Evolutionary conservation across 2,888 invertebrate species (phyloP), one percentile per base, ranked within the genome.

Genomic region (Drosophila buzzatii): DNA sequence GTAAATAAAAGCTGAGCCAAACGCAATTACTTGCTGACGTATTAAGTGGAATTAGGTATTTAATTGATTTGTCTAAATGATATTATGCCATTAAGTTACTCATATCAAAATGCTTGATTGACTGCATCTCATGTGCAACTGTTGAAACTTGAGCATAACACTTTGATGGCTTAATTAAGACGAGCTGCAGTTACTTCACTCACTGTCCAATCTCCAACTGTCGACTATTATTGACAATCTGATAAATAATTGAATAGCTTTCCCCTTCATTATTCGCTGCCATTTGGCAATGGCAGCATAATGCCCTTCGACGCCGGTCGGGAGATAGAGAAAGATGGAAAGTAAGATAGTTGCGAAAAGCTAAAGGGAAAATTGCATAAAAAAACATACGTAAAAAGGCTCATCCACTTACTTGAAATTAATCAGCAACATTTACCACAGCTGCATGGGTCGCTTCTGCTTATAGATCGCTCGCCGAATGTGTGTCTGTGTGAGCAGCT

Each of bases 341-440:
- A 16, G 41, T 33, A 10, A 27, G 45, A 51, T 31, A 59, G 45
- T 31, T 31, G 39, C 33, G 23, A 33, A 35, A 66, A 56, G 23
- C 18, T 42, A 16, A 47, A 71, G 33, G 35, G 52, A 66, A 44
- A 52, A 35, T 23, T 49, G 18, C 49, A 51, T 51, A 18, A 51
- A 33, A 51, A 76, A 58, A 53, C 62, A 52, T 44, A 44, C 57
- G 72, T 56, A 65, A 69, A 79, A 85, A 52, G 71, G 37, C 69
- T 71, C 81, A 70, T 76, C 73, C 79, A 85, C 85, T 85, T 89
- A 85, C 85, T 81, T 82, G 86, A 81, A 89, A 84, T 85, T 85
- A 85, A 85, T 85, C 85, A 84, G 84, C 82, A 78, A 57, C 80
- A 67, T 79, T 77, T 65, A 74, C 65, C 68, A 49, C 61, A 58